Base-by-base conservation (phyloP, 2,113 vertebrate species). In the Propithecus coquereli region DNA sequence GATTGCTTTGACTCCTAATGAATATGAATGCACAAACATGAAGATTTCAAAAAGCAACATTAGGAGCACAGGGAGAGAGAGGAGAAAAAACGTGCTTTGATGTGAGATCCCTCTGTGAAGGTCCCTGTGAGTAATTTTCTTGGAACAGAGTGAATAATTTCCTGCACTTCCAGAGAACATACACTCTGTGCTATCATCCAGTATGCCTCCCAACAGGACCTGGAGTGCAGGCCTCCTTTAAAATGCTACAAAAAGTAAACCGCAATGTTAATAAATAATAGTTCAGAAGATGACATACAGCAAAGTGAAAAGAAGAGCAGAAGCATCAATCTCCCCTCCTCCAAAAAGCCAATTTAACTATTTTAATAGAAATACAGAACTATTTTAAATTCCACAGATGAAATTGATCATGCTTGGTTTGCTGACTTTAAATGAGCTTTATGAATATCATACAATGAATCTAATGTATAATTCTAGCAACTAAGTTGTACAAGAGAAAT, bases 21-120 rank as follows among this genome's bases (percentile, higher is more conserved):
- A 95, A 95, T 94, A 96, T 92, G 73, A 94, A 91, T 95, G 50
- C 23, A 50, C 32, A 50, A 92, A 96, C 79, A 89, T 80, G 59
- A 95, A 73, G 73, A 94, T 87, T 95, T 93, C 43, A 87, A 59
- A 97, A 92, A 80, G 73, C 37, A 95, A 68, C 94, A 86, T 40
- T 83, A 85, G 52, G 25, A 89, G 45, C 71, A 63, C 40, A 87
- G 34, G 87, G 40, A 94, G n/a, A 76, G n/a, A 83, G 20, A 27
- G 22, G 16, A 27, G 27, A 73, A 45, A 81, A 79, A 86, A 30
- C 16, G 27, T 27, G 47, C 23, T 90, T 97, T 84, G 27, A 34
- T 81, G 84, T 74, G 61, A 50, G 12, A 85, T 84, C 34, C 8
- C 22, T 85, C 74, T 82, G 74, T 89, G 80, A 92, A 90, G 61